Conservation (phyloP, 2,888 invertebrate genomes). For the Epinotia bilunana region DNA sequence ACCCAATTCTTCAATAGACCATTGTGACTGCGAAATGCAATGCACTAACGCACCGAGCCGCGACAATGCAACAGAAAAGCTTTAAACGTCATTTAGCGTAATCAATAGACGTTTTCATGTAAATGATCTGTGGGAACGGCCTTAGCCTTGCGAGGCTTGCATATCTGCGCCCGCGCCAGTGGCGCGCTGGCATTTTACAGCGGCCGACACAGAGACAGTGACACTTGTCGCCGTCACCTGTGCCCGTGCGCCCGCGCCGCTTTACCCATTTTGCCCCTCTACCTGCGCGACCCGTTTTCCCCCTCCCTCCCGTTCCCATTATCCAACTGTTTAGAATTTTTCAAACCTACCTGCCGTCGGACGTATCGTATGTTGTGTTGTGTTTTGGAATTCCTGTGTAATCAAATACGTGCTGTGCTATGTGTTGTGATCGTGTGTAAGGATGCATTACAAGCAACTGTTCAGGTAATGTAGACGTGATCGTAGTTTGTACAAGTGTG, state of each 20-base stretch:
- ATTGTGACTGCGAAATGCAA: background rate
- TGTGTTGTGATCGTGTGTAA: constrained; percentile 62
- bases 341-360: constrained; percentile 64
- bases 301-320: constrained; percentile 56
- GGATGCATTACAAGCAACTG: constrained; percentile 81
- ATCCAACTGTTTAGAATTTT: constrained; percentile 68
- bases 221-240: constrained; percentile 40
- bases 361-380: constrained; percentile 56
- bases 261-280: constrained; percentile 54
- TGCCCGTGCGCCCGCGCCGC: constrained; percentile 45
- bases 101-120: constrained; percentile 41
- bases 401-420: constrained; percentile 54
- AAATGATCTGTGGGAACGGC: constrained; percentile 41
- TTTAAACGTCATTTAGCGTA: constrained; percentile 12
- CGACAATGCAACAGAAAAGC: constrained; percentile 1
- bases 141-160: constrained; percentile 32
- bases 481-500: constrained; percentile 43
- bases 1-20: background rate
- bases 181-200: constrained; percentile 33
- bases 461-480: constrained; percentile 67
- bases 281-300: constrained; percentile 53
- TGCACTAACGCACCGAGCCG: constrained; percentile 4
- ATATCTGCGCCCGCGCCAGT: constrained; percentile 10
- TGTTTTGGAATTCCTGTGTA: constrained; percentile 51
- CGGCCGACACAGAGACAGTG: constrained; percentile 3